Evolutionary conservation across 2,113 vertebrate genomes (phyloP).

Genomic region (Indicator indicator): DNA sequence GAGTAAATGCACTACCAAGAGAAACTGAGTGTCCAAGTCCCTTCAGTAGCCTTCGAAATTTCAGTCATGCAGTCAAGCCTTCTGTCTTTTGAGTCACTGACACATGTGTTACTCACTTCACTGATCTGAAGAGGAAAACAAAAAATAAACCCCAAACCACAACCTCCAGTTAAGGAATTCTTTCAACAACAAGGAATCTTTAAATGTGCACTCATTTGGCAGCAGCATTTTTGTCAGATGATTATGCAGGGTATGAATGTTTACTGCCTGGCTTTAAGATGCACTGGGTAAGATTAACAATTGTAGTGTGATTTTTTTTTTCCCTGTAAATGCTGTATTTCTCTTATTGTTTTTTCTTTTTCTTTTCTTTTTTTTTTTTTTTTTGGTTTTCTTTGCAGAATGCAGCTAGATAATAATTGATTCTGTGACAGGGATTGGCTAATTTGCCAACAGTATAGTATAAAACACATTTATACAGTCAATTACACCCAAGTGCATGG

Average conservation of each 20-base stretch:
- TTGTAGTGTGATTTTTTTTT: conserved; percentile 1
- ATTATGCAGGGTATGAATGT: conserved; percentile 75
- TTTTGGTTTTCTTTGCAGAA: conserved; percentile 64
- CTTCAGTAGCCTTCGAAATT: neutral
- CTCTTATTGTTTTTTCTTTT: conserved; percentile 72
- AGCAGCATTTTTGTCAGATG: conserved; percentile 66
- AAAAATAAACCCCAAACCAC: conserved; percentile 58
- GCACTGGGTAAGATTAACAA: conserved; percentile 76
- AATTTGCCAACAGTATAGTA: conserved; percentile 85
- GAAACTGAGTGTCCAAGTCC: neutral
- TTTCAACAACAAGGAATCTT: conserved; percentile 70
- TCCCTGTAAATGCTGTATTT: conserved; percentile 77
- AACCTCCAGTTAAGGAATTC: conserved; percentile 44
- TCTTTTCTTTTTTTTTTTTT: conserved; percentile 29
- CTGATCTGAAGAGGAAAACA: conserved; percentile 56
- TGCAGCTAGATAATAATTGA: conserved; percentile 83
- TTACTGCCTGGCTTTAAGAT: conserved; percentile 77
- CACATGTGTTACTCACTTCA: conserved; percentile 53
- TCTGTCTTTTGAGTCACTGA: conserved; percentile 17
- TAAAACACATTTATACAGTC: conserved; percentile 89
- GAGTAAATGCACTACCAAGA: neutral
- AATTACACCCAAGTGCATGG: conserved; percentile 88
- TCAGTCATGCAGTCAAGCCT: neutral
- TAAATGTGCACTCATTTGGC: conserved; percentile 73
- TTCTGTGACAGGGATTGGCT: conserved; percentile 83